Percentiles rank a stretch among this genome's conserved stretches.
phyloP scores from a whole-genome alignment of 2,113 vertebrate genomes.

The Toxotes jaculatrix region DNA sequence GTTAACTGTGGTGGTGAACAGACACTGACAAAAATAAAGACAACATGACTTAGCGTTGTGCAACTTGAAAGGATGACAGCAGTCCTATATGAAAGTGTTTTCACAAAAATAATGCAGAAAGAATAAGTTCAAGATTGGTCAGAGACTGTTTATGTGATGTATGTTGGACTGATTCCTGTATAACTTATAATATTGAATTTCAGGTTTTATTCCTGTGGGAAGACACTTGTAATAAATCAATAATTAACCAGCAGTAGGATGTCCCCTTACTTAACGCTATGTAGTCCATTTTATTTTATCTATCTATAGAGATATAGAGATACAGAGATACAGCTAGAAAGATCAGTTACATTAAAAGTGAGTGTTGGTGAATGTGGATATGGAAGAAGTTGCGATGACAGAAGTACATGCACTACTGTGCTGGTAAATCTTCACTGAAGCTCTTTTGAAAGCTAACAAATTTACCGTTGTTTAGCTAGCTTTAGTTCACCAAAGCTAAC shows the following conservation, averaged over 20 bases:
- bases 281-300: neutral
- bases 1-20: conserved; percentile 26
- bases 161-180: neutral
- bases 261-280: neutral
- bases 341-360: neutral
- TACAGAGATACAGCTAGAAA: neutral
- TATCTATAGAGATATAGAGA: neutral
- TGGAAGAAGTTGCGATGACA: too few species aligned
- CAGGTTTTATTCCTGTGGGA: neutral
- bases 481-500: neutral
- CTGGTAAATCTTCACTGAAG: neutral
- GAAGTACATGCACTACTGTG: neutral
- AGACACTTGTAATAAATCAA: neutral
- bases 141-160: neutral
- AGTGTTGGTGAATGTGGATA: neutral
- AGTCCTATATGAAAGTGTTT: neutral
- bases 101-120: neutral
- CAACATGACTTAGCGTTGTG: conserved; percentile 4
- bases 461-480: neutral
- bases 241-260: neutral
- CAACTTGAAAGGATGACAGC: neutral
- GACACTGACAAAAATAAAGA: conserved; percentile 31
- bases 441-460: neutral
- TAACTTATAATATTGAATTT: neutral
- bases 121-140: neutral